Base-by-base conservation (phyloP, 2,888 invertebrate species). In the Nesidiocoris tenuis region DNA sequence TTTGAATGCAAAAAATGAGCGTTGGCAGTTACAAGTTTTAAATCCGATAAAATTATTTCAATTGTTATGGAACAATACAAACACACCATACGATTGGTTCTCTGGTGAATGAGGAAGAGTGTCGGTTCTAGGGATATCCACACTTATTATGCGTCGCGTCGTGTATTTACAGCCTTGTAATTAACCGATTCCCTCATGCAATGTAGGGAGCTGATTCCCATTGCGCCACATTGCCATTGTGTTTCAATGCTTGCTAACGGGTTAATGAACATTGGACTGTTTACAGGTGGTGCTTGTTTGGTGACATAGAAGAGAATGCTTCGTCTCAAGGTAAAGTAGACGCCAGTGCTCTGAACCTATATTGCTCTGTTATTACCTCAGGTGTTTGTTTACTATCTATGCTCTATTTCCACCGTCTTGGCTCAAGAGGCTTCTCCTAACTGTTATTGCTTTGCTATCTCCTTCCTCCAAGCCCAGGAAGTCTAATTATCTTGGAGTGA, bases 351-450 rank as follows among this genome's bases (percentile, higher is more conserved):
- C 65, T 39, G 56, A n/a, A 22, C 56, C 59, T 61, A 61, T 70
- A 70, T 70, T 70, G 61, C 70, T 59, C 70, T 24, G 70, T 70
- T 70, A 70, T 70, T 70, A 70, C 70, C 24, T 24, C 19, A 59
- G 70, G 23, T 23, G 70, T 70, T 70, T 70, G 70, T 59, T 70
- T 70, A 70, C 61, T 59, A 70, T 70, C 70, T 70, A 59, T 24
- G 70, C 70, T 23, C 70, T 25, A 59, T 59, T 70, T 70, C 70
- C 70, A 57, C 25, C 70, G 57, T 22, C 59, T 66, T 57, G 24
- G 23, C 67, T 55, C 23, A 19, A 56, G 67, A 22, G 56, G 22
- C 7, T 65, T 12, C 39, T 9, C 17, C 59, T 59, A 59, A 59
- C 65, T n/a, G 67, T 67, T 67, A 67, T 67, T 67, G 67, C 67